These are phyloP conservation scores for Sphenodon punctatus DNA, from an alignment of 2,797 vertebrate genomes.

Conservation along the genomic window DNA sequence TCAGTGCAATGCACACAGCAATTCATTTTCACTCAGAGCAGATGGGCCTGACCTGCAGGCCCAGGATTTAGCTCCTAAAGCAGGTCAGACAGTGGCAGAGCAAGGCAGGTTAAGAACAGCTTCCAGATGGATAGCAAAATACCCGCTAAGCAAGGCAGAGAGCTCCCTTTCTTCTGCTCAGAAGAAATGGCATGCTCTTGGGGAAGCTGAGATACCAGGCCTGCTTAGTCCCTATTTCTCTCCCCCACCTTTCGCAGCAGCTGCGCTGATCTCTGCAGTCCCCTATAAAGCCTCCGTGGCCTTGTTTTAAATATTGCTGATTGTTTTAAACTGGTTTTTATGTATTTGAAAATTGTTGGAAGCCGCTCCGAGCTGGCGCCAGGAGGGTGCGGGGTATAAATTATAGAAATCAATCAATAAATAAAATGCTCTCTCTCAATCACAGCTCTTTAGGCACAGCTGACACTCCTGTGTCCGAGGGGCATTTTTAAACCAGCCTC, in stretches of 20 bases:
- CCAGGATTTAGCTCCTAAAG: neutral
- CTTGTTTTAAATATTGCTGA: no score
- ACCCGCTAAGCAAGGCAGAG: neutral
- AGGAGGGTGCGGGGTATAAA: no score
- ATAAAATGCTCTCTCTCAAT: slow-evolving; percentile 22
- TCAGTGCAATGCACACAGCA: slow-evolving; percentile 36
- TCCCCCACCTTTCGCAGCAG: slow-evolving; percentile 55
- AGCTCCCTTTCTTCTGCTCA: neutral
- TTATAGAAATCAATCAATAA: no score
- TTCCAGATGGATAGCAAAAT: neutral
- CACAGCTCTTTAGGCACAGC: no score
- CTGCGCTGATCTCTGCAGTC: neutral
- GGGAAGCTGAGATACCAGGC: neutral
- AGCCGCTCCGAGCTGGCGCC: no score
- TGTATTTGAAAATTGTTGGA: no score
- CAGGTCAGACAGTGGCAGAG: neutral
- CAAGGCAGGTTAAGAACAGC: neutral
- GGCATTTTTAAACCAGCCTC: no score
- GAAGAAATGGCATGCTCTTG: slow-evolving; percentile 26
- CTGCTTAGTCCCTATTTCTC: slow-evolving; percentile 3
- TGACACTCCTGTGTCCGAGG: no score
- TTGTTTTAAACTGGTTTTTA: no score
- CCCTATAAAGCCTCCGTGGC: slow-evolving; percentile 47
- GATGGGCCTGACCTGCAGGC: slow-evolving; percentile 20
- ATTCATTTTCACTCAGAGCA: neutral